A percentile compares a stretch with the other conserved stretches of the same genome.
phyloP scores from a whole-genome alignment of 2,797 vertebrate genomes.

The Sternarchorhynchus goeldii region DNA sequence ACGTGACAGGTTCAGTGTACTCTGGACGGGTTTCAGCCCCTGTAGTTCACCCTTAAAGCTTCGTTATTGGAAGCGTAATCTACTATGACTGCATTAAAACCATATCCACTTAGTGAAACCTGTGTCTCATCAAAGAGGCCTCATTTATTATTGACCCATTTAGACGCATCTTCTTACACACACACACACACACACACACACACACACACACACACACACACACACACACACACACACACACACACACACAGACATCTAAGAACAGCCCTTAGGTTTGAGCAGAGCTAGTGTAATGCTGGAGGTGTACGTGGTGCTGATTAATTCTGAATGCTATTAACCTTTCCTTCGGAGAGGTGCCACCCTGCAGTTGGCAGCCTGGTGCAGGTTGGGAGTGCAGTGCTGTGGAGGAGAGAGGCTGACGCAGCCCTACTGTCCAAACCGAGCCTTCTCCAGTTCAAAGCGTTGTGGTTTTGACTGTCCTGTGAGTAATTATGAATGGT shows the following conservation, averaged over 20 bases:
- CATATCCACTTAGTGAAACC: slow-evolving; percentile 76
- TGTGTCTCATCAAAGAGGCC: slow-evolving; percentile 71
- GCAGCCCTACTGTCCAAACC: slow-evolving; percentile 63
- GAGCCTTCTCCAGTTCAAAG: slow-evolving; percentile 68
- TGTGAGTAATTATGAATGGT: slow-evolving; percentile 79
- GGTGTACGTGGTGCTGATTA: slow-evolving; percentile 68
- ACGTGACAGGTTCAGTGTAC: slow-evolving; percentile 60
- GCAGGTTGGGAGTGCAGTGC: slow-evolving; percentile 27
- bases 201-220: background rate
- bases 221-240: background rate
- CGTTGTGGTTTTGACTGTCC: slow-evolving; percentile 70
- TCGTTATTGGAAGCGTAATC: slow-evolving; percentile 69
- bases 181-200: slow-evolving; percentile 41
- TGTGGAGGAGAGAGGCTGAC: slow-evolving; percentile 61
- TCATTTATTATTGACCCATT: slow-evolving; percentile 79
- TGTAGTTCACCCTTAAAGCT: slow-evolving; percentile 52
- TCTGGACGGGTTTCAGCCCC: slow-evolving; percentile 65
- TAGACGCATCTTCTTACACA: slow-evolving; percentile 71
- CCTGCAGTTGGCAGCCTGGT: slow-evolving; percentile 56
- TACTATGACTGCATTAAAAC: slow-evolving; percentile 72
- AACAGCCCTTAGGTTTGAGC: slow-evolving; percentile 66
- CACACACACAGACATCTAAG: slow-evolving; percentile 62
- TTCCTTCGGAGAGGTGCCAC: slow-evolving; percentile 64
- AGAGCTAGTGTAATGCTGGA: slow-evolving; percentile 71
- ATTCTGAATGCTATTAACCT: slow-evolving; percentile 74